A percentile compares a stretch with the other conserved stretches of the same genome.
phyloP scores from a whole-genome alignment of 2,888 invertebrate genomes.

The Deilephila elpenor region DNA sequence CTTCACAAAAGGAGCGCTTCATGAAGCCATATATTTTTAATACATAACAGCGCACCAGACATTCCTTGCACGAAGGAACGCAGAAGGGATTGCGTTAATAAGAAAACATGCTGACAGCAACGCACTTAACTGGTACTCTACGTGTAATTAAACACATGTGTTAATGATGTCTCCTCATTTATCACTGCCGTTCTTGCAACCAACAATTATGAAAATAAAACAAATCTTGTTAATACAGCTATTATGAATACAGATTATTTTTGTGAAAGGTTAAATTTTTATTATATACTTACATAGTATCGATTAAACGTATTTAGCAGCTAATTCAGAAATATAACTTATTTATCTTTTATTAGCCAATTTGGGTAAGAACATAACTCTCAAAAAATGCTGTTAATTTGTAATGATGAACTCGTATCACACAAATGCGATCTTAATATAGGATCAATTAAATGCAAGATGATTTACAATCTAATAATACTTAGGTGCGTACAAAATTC shows the following conservation, averaged over 20 bases:
- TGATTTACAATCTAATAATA: no score
- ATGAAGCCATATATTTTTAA: conserved; percentile 60
- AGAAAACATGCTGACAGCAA: conserved; percentile 42
- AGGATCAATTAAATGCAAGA: no score
- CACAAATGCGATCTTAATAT: no score
- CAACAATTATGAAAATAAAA: conserved; percentile 1
- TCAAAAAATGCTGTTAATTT: no score
- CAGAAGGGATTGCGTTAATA: conserved; percentile 57
- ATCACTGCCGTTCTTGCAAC: conserved; percentile 13
- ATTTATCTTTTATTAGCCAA: no score
- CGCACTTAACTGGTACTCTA: conserved; percentile 33
- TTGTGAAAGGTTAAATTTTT: neutral
- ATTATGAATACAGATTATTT: neutral
- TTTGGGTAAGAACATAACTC: no score
- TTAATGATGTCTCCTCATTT: conserved; percentile 34
- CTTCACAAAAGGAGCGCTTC: conserved; percentile 32
- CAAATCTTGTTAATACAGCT: neutral
- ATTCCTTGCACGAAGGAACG: conserved; percentile 60
- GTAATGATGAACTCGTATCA: no score
- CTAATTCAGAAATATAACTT: no score
- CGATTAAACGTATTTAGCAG: no score
- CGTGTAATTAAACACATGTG: conserved; percentile 37
- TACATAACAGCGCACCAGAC: conserved; percentile 52
- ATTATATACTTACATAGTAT: no score
- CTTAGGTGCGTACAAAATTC: no score